Conservation (phyloP, 1,140 invertebrate species). For the Neodiprion fabricii region DNA sequence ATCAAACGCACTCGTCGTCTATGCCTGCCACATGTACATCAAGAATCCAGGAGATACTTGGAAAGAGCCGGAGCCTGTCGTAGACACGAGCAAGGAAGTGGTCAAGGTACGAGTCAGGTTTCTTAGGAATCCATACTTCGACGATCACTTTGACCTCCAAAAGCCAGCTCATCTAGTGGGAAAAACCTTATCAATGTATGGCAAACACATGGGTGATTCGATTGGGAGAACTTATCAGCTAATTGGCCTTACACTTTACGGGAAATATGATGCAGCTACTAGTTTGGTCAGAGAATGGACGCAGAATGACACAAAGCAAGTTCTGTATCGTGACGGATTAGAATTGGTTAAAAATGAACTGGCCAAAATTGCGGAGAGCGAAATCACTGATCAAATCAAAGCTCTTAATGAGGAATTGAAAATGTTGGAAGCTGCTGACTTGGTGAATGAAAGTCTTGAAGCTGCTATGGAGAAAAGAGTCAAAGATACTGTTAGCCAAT, state of each 20-base stretch:
- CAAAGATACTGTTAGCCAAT: conserved; percentile 61
- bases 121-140: conserved; percentile 81
- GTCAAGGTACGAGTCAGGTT: conserved; percentile 80
- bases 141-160: conserved; percentile 86
- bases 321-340: conserved; percentile 57
- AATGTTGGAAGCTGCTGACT: conserved; percentile 39
- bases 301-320: conserved; percentile 37
- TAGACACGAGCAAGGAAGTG: conserved; percentile 67
- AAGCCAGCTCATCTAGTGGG: conserved; percentile 74
- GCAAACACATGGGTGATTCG: conserved; percentile 60
- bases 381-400: conserved; percentile 41
- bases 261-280: conserved; percentile 70
- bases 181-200: conserved; percentile 77
- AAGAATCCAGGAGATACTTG: conserved; percentile 62
- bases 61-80: conserved; percentile 53
- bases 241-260: conserved; percentile 71
- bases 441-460: conserved; percentile 48
- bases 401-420: conserved; percentile 40
- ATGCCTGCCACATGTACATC: conserved; percentile 80
- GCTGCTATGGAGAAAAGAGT: conserved; percentile 61
- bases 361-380: conserved; percentile 45
- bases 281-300: conserved; percentile 52
- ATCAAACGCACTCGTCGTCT: conserved; percentile 72
- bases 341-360: conserved; percentile 51
- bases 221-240: conserved; percentile 72